Base-by-base conservation (phyloP, 2,113 vertebrate species). In the Odontophorus gujanensis region DNA sequence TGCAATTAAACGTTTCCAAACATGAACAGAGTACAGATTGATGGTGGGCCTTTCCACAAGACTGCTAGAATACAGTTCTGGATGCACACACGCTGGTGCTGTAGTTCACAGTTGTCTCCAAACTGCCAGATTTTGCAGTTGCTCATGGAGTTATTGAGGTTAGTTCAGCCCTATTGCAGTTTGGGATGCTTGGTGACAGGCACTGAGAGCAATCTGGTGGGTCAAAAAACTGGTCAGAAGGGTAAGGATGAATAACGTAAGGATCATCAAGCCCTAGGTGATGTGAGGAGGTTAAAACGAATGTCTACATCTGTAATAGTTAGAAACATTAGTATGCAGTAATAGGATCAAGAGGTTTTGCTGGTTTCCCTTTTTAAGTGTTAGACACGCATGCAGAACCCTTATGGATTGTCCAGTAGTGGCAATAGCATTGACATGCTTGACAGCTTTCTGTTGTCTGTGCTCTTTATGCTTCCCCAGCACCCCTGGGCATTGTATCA, bases 71-170 rank as follows among this genome's bases (percentile, higher is more conserved):
- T 91, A 40, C 71, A 71, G 1, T 40, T 84, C 57, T 76, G 81
- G 40, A 69, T 79, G 63, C 53, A 24, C 2, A 7, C 81, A 69
- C 28, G 13, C 81, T 80, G 50, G 25, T 82, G 71, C 42, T 89
- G 45, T 71, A 79, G 89, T 87, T 93, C 75, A 10, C 26, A 42
- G 74, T 50, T 93, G 66, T 55, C 59, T 73, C 50, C 84, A 47
- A 85, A 81, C 84, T 96, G 95, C 94, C 92, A 93, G 8, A 74
- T 95, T 95, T 93, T 81, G 82, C 92, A 92, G 89, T 74, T 93
- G 72, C 59, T 92, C 62, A 91, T 89, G 81, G 22, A 77, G 77
- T n/a, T 69, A 71, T 2, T 1, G 63, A 83, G 91, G 75, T 93
- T 89, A 77, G 8, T 74, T 67, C 30, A 38, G 55, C 75, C 83